Evolutionary conservation across 1,140 invertebrate species (phyloP).

Genomic region (Pseudomyrmex flavicornis): DNA sequence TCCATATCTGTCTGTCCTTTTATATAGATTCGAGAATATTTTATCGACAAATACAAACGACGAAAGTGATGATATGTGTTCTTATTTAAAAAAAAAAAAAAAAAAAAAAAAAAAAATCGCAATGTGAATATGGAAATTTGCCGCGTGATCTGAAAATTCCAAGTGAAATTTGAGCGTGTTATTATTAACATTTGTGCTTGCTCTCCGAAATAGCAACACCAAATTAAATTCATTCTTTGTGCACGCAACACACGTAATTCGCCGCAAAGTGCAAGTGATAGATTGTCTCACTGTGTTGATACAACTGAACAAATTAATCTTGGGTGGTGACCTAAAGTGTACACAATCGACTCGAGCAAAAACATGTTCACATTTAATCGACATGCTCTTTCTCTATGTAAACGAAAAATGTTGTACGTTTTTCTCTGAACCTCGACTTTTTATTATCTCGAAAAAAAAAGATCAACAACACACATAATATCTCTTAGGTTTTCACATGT

Average conservation of each 20-base stretch:
- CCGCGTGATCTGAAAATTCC: background rate
- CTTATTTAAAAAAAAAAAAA: constrained; percentile 13
- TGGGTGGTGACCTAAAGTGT: background rate
- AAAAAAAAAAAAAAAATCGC: background rate
- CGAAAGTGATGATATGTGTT: constrained; percentile 42
- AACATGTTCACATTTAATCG: constrained; percentile 30
- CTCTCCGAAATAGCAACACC: background rate
- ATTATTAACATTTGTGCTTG: constrained; percentile 5
- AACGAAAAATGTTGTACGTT: constrained; percentile 34
- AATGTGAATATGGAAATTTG: background rate
- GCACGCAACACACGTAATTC: constrained; percentile 4
- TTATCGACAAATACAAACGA: constrained; percentile 27
- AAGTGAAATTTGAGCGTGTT: constrained; percentile 18
- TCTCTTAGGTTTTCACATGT: constrained; percentile 2
- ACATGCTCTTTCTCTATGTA: constrained; percentile 15
- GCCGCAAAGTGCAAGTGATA: background rate
- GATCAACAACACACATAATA: constrained; percentile 7
- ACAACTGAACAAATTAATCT: constrained; percentile 46
- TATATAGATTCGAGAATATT: constrained; percentile 28
- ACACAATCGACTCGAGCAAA: constrained; percentile 6
- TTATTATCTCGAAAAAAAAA: constrained; percentile 45
- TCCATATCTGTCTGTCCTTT: constrained; percentile 42
- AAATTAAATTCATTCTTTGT: constrained; percentile 25
- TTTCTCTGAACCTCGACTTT: constrained; percentile 35
- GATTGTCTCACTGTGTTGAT: constrained; percentile 23